Evolutionary conservation across 2,113 vertebrate genomes (phyloP), one percentile per base, ranked within the genome.

Genomic region (Odocoileus virginianus): DNA sequence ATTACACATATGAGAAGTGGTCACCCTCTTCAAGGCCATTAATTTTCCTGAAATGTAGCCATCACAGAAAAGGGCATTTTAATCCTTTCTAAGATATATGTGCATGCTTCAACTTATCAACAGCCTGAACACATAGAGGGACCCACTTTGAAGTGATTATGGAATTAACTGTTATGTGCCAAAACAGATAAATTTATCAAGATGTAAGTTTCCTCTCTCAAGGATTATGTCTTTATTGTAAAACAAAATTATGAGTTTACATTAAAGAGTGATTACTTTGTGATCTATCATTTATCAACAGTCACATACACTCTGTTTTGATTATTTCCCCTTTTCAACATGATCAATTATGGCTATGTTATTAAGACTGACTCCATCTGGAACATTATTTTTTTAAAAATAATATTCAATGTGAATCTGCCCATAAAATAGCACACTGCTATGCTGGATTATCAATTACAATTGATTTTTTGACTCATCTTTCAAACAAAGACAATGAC

Each of bases 401-500:
- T 58, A 88, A 13, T 33, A 33, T 19, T 33, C 52, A 78, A 13
- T 47, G 16, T 61, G 43, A 89, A 54, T 58, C 86, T 87, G 45
- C 47, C 55, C 76, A 43, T 87, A 79, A 88, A 94, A 76, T 89
- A 83, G 52, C 21, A 43, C 17, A 67, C 36, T 36, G 91, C 33
- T 9, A 30, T 23, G 11, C 19, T 43, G 19, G 45, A 58, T 57
- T 40, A 96, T 86, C 76, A 87, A 43, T 87, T 89, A 30, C 27
- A 58, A 50, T 52, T 74, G 43, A 25, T 67, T 88, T 94, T 67
- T 79, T 60, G 28, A 79, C n/a, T 74, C 30, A 19, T 97, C 87
- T 95, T 97, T 96, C 50, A 92, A 89, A 61, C 36, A 95, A 97
- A 89, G 86, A 43, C 23, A 54, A 36, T 78, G 30, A 96, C 15